phyloP scores from a whole-genome alignment of 2,113 vertebrate species.

The Pheucticus melanocephalus region DNA sequence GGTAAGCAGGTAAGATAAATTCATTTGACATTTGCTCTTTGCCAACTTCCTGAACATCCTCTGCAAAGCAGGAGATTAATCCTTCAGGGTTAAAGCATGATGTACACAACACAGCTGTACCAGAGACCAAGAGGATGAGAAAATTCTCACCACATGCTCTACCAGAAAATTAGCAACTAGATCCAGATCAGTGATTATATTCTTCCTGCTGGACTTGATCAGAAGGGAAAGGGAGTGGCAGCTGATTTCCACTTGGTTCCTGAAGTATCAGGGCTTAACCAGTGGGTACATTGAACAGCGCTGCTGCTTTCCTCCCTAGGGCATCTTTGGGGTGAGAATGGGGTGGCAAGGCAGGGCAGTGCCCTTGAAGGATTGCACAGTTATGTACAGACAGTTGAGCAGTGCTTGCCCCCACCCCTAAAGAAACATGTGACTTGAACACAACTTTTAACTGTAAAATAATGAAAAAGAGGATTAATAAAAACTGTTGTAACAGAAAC shows the following conservation, averaged over 20 bases:
- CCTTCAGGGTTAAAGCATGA: constrained; percentile 34
- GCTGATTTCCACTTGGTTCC: neutral
- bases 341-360: neutral
- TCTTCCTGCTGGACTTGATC: neutral
- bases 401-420: neutral
- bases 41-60: neutral
- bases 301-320: neutral
- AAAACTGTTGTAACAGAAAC: neutral
- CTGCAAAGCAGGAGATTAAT: constrained; percentile 30
- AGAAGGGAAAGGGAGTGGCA: neutral
- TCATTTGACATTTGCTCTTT: constrained; percentile 48
- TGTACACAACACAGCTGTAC: neutral
- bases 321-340: accelerated
- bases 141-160: neutral
- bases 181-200: neutral
- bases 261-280: neutral
- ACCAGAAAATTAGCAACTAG: neutral
- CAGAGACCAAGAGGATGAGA: neutral
- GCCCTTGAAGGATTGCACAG: neutral
- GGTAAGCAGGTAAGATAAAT: constrained; percentile 9
- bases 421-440: neutral
- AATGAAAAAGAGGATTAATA: neutral
- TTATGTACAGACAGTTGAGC: neutral
- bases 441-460: neutral
- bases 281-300: neutral